Conservation (phyloP, 2,888 invertebrate genomes). For the Portevinia maculata region DNA sequence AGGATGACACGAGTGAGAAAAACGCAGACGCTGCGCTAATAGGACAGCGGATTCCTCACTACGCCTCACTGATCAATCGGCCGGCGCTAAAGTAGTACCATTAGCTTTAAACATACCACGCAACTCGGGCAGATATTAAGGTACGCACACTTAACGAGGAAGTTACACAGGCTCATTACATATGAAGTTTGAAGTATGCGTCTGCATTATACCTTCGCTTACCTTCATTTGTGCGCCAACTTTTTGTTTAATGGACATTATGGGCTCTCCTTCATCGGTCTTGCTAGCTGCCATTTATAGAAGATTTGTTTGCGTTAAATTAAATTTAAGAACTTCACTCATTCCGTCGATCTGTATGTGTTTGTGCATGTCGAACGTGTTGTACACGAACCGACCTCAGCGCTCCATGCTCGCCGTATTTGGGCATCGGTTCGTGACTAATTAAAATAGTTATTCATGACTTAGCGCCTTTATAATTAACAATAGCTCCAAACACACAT, state of each 20-base stretch:
- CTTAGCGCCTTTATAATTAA: constrained; percentile 69
- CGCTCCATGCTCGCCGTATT: constrained; percentile 46
- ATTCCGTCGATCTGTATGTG: background rate
- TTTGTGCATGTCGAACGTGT: constrained; percentile 68
- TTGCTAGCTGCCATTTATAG: constrained; percentile 70
- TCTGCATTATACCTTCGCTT: constrained; percentile 8
- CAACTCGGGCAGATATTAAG: background rate
- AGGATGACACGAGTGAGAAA: constrained; percentile 71
- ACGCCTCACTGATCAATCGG: constrained; percentile 36
- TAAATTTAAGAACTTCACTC: constrained; percentile 60
- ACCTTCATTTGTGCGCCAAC: constrained; percentile 26
- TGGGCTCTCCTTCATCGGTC: constrained; percentile 40
- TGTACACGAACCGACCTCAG: constrained; percentile 64
- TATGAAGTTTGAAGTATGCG: constrained; percentile 5
- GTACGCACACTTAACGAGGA: constrained; percentile 54
- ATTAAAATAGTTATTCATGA: constrained; percentile 71
- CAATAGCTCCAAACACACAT: constrained; percentile 38
- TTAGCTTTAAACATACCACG: constrained; percentile 33
- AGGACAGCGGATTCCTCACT: constrained; percentile 51
- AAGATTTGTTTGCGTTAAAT: constrained; percentile 71
- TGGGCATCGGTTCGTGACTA: constrained; percentile 74
- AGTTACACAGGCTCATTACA: constrained; percentile 63
- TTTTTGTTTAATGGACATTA: constrained; percentile 21
- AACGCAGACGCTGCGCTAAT: constrained; percentile 58
- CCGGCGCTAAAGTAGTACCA: constrained; percentile 61